Evolutionary conservation across 2,113 vertebrate genomes (phyloP).

Genomic region (Dasyprocta punctata): DNA sequence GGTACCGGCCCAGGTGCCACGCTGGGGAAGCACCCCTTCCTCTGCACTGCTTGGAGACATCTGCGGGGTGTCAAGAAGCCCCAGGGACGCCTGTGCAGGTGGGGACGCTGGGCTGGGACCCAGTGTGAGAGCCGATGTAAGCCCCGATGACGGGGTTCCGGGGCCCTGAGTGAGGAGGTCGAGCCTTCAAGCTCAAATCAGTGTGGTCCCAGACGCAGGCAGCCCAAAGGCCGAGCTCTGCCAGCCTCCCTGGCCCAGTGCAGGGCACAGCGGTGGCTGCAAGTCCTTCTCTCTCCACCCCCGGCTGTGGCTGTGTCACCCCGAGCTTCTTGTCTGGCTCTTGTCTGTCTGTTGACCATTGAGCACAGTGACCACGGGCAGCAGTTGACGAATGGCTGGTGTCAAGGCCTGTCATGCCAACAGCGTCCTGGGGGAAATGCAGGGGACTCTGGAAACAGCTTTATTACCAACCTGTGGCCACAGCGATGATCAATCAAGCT

Average conservation of each 20-base stretch:
- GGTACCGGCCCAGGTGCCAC: constrained; percentile 66
- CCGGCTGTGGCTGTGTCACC: rapidly evolving
- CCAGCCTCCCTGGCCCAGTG: rapidly evolving
- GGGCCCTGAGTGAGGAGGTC: neutral
- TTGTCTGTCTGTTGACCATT: constrained; percentile 66
- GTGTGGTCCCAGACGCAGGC: too few species aligned
- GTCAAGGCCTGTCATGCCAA: constrained; percentile 94
- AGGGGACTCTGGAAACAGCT: constrained; percentile 90
- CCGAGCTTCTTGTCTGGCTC: neutral
- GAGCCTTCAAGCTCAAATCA: neutral
- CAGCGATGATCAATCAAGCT: constrained; percentile 95
- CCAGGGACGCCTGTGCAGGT: neutral
- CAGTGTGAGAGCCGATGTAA: neutral
- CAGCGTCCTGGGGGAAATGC: constrained; percentile 92
- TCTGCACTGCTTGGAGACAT: neutral
- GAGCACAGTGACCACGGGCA: constrained; percentile 85
- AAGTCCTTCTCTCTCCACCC: rapidly evolving
- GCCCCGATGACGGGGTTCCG: rapidly evolving
- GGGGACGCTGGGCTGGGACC: neutral
- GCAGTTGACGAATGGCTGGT: constrained; percentile 96
- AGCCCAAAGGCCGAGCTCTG: neutral
- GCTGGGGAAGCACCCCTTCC: constrained; percentile 45
- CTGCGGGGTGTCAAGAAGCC: rapidly evolving
- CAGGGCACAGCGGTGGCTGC: rapidly evolving
- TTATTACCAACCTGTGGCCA: constrained; percentile 94